Evolutionary conservation across 2,888 invertebrate genomes (phyloP).

Genomic region (Scaptodrosophila latifasciaeformis): DNA sequence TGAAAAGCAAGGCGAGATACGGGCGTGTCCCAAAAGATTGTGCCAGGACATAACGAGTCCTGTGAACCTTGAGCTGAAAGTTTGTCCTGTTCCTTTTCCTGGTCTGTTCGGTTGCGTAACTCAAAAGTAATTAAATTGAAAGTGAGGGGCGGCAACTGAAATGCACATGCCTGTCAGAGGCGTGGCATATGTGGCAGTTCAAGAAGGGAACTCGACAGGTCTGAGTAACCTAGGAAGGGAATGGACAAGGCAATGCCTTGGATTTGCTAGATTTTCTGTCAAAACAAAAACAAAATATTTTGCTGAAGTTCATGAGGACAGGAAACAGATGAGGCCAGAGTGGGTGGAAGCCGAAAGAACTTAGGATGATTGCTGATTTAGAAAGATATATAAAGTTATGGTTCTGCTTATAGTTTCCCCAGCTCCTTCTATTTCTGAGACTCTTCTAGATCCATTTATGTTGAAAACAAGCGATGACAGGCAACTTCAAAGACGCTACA

Average conservation of each 20-base stretch:
- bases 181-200: constrained; percentile 2
- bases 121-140: constrained; percentile 61
- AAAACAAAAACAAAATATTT: no score
- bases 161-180: constrained; percentile 35
- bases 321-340: no score
- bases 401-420: constrained; percentile 27
- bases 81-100: constrained; percentile 38
- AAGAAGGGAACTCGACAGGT: no score
- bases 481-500: constrained; percentile 55
- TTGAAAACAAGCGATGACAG: constrained; percentile 36
- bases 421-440: no score
- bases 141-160: constrained; percentile 46
- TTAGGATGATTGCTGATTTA: constrained; percentile 69
- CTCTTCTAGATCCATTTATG: constrained; percentile 38
- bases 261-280: no score
- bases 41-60: constrained; percentile 9
- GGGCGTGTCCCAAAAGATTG: background rate
- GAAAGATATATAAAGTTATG: no score
- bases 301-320: no score
- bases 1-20: constrained; percentile 9
- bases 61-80: constrained; percentile 34
- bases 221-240: no score
- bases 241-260: no score
- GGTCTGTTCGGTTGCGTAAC: constrained; percentile 45
- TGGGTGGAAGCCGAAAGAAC: no score